Base-by-base conservation (phyloP, 2,888 invertebrate genomes). In the Drosophila imparisetae region DNA sequence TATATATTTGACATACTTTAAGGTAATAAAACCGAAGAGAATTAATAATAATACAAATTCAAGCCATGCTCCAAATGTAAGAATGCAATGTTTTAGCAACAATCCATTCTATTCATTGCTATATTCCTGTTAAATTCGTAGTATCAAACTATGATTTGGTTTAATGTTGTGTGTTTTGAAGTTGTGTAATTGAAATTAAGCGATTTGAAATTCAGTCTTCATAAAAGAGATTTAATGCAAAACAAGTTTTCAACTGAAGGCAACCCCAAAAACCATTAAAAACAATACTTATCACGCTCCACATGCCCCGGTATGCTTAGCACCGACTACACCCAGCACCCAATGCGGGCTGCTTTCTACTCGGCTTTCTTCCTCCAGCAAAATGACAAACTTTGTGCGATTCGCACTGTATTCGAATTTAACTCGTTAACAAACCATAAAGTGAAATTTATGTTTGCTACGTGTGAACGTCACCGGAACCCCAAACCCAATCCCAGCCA, bases 351-450 rank as follows among this genome's bases (percentile, higher is more conserved):
- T n/a, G n/a, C 55, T 4, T 42, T 57, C 38, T 11, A 48, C 24
- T 27, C 53, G 58, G 36, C 63, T 60, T 71, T 77, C 55, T 80
- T 83, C 78, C 74, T 69, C 65, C 68, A 60, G 62, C 73, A 75
- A 84, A 84, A 75, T 84, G 86, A 89, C 79, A 84, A 84, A 89
- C 84, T 84, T 84, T 86, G 68, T 68, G 87, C 81, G 76, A 71
- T 85, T 67, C 62, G 55, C 80, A 75, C 62, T 82, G 84, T 89
- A 84, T 84, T 86, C 89, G 84, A 84, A 86, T 84, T 84, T 84
- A 84, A 84, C 84, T 84, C 84, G 84, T 84, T 84, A 89, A 84
- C 84, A 84, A 84, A 84, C 84, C 84, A 86, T 84, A 84, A 89
- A 84, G 86, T 86, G 76, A 84, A 84, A 84, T 84, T 84, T 89